Conservation (phyloP, 2,888 invertebrate genomes). For the Phengaris arion region DNA sequence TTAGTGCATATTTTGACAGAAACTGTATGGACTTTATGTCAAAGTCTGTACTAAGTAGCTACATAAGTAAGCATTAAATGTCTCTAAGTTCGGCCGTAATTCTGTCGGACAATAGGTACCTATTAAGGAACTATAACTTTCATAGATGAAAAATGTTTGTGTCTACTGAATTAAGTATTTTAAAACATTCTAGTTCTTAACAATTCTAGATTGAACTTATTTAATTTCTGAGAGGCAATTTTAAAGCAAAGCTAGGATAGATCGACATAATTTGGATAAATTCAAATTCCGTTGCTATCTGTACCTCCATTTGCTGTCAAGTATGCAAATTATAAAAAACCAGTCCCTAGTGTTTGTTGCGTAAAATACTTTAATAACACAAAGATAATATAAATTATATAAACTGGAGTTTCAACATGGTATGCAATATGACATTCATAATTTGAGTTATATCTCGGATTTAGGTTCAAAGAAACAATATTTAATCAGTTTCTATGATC, state of each 20-base stretch:
- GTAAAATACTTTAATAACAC: slow-evolving; percentile 8
- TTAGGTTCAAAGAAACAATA: not conserved
- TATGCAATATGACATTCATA: slow-evolving; percentile 1
- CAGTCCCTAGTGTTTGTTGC: slow-evolving; percentile 10
- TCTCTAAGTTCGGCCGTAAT: no score
- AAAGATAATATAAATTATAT: slow-evolving; percentile 2
- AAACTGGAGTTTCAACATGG: not conserved
- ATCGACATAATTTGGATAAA: not conserved
- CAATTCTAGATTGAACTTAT: no score
- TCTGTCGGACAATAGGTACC: no score
- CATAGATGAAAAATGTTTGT: no score
- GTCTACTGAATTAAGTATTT: no score
- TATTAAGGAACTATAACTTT: no score
- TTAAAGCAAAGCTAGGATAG: not conserved
- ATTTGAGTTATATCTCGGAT: not conserved
- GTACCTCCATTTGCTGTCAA: slow-evolving; percentile 31
- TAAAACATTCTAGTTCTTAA: no score
- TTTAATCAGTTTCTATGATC: not conserved
- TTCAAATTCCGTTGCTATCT: not conserved
- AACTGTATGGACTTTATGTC: no score
- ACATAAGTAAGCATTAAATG: no score
- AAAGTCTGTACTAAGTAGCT: no score
- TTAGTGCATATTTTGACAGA: no score
- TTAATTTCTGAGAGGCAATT: no score
- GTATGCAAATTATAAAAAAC: slow-evolving; percentile 37